Evolutionary conservation across 1,140 invertebrate species (phyloP).

Genomic region (Archivesica marissinica): DNA sequence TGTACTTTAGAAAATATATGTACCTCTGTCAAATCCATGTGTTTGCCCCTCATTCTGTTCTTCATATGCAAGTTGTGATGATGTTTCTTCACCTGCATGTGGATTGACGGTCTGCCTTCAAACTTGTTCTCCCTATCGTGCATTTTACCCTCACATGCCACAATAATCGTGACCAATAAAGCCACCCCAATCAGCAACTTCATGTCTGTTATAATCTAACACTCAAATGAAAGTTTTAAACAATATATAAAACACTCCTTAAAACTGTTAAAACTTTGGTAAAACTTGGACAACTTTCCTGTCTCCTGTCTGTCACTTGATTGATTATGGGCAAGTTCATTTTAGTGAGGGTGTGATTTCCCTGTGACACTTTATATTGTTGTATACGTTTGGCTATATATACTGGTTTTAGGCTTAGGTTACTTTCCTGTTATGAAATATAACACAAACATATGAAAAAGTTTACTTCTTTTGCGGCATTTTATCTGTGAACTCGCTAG

Average conservation of each 20-base stretch:
- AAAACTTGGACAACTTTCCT: constrained; percentile 13
- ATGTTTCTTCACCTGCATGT: constrained; percentile 2
- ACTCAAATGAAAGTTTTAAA: neutral
- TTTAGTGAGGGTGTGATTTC: neutral
- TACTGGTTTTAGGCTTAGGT: too few relatives aligned
- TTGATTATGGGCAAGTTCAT: neutral
- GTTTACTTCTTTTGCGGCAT: too few relatives aligned
- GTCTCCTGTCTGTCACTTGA: neutral
- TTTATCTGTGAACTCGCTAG: too few relatives aligned
- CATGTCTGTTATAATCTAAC: constrained; percentile 2
- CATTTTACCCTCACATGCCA: neutral
- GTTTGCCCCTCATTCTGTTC: neutral
- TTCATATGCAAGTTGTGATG: neutral
- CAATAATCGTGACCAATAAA: neutral
- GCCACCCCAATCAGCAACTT: neutral
- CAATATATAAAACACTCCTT: constrained; percentile 6
- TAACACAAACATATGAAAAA: too few relatives aligned
- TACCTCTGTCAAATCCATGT: constrained; percentile 5
- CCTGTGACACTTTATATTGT: too few relatives aligned
- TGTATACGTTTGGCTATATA: too few relatives aligned
- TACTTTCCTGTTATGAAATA: too few relatives aligned
- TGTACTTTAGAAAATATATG: too few relatives aligned
- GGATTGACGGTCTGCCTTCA: neutral
- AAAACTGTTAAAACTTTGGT: neutral
- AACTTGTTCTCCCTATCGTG: neutral